Evolutionary conservation across 2,797 vertebrate species (phyloP).

Genomic region (Epinephelus coioides): DNA sequence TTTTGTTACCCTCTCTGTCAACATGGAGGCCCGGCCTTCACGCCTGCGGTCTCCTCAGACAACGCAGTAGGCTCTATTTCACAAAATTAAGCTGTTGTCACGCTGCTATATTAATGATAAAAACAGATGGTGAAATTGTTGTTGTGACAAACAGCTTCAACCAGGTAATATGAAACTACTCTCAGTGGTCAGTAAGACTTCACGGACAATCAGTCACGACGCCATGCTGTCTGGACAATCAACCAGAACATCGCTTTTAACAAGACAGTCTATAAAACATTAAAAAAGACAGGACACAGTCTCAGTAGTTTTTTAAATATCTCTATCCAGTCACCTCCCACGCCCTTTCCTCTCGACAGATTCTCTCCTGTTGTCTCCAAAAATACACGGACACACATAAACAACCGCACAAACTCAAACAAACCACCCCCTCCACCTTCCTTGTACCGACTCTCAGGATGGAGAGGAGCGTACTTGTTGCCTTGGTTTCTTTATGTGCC

Average conservation of each 20-base stretch:
- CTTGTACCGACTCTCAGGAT: constrained; percentile 37
- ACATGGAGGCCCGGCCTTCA: constrained; percentile 37
- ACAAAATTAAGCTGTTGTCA: constrained; percentile 28
- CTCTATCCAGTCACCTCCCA: constrained; percentile 3
- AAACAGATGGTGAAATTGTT: constrained; percentile 14
- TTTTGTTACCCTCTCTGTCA: constrained; percentile 50
- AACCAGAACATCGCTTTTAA: constrained; percentile 36
- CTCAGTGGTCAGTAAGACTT: constrained; percentile 48
- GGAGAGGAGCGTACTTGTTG: constrained; percentile 66
- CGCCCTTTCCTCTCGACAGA: background rate
- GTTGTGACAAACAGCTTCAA: constrained; percentile 38
- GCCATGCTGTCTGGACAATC: constrained; percentile 61
- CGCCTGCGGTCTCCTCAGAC: constrained; percentile 24
- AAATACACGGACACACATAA: constrained; percentile 36
- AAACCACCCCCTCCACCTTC: background rate
- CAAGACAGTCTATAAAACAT: constrained; percentile 52
- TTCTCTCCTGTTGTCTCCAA: constrained; percentile 26
- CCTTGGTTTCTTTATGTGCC: constrained; percentile 88
- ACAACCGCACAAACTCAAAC: constrained; percentile 51
- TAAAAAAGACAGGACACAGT: constrained; percentile 35
- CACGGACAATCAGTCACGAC: constrained; percentile 56
- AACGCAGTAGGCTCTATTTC: background rate
- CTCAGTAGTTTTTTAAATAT: constrained; percentile 23
- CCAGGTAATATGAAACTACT: constrained; percentile 38
- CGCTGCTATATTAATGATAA: constrained; percentile 38